Evolutionary conservation across 1,140 invertebrate genomes (phyloP).

Genomic region (Bombyx mandarina): DNA sequence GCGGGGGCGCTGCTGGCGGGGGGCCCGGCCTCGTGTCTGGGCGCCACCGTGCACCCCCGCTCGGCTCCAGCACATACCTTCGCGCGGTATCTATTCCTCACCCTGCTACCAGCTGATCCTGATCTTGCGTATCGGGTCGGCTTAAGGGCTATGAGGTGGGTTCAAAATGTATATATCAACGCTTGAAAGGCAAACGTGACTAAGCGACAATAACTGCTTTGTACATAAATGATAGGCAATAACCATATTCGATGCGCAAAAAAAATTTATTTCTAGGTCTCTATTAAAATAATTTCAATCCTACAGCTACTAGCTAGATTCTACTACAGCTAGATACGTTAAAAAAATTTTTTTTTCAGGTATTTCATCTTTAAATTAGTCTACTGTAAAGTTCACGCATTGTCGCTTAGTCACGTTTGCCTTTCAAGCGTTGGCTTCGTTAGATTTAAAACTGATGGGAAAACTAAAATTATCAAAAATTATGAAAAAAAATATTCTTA

Average conservation of each 20-base stretch:
- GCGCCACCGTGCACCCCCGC: slow-evolving; percentile 83
- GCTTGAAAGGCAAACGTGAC: too few relatives aligned
- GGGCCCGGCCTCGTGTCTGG: slow-evolving; percentile 81
- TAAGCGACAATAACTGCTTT: too few relatives aligned
- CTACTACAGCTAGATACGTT: background rate
- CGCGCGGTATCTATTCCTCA: slow-evolving; percentile 84
- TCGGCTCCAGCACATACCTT: slow-evolving; percentile 87
- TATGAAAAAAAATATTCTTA: too few relatives aligned
- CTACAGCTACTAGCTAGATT: too few relatives aligned
- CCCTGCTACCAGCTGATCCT: slow-evolving; percentile 79
- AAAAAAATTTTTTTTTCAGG: too few relatives aligned
- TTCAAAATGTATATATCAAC: background rate
- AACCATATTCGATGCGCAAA: too few relatives aligned
- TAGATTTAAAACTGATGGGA: background rate
- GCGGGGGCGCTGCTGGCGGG: slow-evolving; percentile 78
- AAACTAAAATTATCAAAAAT: background rate
- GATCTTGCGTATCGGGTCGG: slow-evolving; percentile 83
- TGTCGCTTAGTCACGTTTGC: too few relatives aligned
- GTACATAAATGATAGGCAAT: too few relatives aligned
- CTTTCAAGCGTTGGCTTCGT: background rate
- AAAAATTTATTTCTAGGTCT: too few relatives aligned
- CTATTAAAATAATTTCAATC: background rate
- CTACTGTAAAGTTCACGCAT: too few relatives aligned
- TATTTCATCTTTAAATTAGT: too few relatives aligned
- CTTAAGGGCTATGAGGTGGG: slow-evolving; percentile 73